Evolutionary conservation across 2,888 invertebrate genomes (phyloP), one percentile per base, ranked within the genome.

Genomic region (Andrena fulva): DNA sequence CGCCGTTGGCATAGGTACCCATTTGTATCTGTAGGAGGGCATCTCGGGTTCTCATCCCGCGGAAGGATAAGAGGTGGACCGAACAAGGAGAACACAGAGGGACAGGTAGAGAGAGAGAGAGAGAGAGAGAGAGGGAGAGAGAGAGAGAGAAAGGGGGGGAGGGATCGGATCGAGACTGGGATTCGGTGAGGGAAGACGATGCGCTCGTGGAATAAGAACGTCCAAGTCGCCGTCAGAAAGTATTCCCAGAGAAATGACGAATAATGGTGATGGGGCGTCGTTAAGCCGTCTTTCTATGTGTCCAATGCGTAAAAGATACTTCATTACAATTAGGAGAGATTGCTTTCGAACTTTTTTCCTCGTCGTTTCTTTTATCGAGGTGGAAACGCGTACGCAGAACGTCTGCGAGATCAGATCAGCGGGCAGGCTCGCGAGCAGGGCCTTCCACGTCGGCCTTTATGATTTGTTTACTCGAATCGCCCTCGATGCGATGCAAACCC

Each of bases 381-480:
- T 72, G 77, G 86, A 84, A 88, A 89, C 89, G 87, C 89, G 88
- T 88, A 89, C 89, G 88, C 86, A 87, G 88, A 87, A 88, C 86
- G 80, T 85, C 79, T 54, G 54, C 73, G 81, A 81, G 84, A 86
- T 88, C 84, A 24, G 84, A 90, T 89, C 88, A 87, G 86, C 84
- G 82, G 86, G 85, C 70, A 68, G 66, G 77, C 70, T 80, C 78
- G 68, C 71, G 35, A 83, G 81, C 16, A 79, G 87, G 81, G 72
- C 77, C 77, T 73, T 72, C 75, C 72, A 77, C 80, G 84, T 80
- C 77, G 78, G 78, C 54, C 82, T 89, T 91, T 91, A 92, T 91
- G 92, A 93, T 93, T 93, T 93, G 93, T 93, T 93, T 93, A 92
- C 92, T 92, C 90, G 90, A 89, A 90, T 90, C 89, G 87, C 89